phyloP scores from a whole-genome alignment of 2,888 invertebrate species.

The Cerastoderma edule region DNA sequence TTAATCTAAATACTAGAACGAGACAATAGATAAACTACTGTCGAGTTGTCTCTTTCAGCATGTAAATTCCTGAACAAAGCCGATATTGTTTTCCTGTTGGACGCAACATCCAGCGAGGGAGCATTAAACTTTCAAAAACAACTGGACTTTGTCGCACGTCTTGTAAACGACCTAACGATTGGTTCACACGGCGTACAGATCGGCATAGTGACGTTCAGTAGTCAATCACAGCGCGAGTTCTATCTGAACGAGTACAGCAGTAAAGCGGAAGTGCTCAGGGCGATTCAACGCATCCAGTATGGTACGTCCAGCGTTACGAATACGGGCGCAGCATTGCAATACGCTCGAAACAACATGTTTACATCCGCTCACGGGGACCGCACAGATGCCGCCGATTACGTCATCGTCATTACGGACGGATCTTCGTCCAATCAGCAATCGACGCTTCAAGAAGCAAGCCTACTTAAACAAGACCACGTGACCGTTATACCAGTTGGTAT shows the following conservation, averaged over 20 bases:
- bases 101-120: constrained; percentile 63
- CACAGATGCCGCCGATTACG: constrained; percentile 50
- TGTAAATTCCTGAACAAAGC: constrained; percentile 30
- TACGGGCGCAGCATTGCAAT: constrained; percentile 55
- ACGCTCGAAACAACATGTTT: constrained; percentile 53
- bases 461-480: constrained; percentile 44
- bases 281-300: constrained; percentile 45
- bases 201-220: constrained; percentile 54
- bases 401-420: constrained; percentile 62
- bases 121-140: constrained; percentile 65
- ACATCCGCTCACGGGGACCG: constrained; percentile 54
- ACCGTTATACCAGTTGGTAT: constrained; percentile 61
- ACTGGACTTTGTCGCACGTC: constrained; percentile 60
- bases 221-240: constrained; percentile 58
- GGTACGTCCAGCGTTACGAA: constrained; percentile 54
- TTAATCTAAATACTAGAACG: too few relatives aligned
- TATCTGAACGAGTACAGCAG: constrained; percentile 58
- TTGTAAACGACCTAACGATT: constrained; percentile 62
- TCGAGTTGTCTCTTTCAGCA: neutral
- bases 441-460: constrained; percentile 49
- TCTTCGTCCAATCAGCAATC: constrained; percentile 45
- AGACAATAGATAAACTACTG: too few relatives aligned
- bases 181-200: constrained; percentile 59
- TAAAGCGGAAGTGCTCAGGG: constrained; percentile 48
- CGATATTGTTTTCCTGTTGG: constrained; percentile 61